Base-by-base conservation (phyloP, 64 coral and sea anemone genomes). In the Actinia tenebrosa region DNA sequence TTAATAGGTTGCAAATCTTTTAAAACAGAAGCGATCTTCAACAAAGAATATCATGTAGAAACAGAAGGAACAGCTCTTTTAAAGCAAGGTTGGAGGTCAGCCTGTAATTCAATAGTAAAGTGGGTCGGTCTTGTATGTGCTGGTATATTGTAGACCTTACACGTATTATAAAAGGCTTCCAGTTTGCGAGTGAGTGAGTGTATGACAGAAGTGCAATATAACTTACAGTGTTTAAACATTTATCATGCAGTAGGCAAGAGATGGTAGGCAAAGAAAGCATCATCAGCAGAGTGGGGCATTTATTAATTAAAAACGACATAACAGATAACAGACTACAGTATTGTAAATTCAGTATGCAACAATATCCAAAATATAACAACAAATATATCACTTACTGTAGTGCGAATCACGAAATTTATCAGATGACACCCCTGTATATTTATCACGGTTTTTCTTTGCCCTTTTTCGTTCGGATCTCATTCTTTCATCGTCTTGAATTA, bases 401-500 rank as follows among this genome's bases (percentile, higher is more conserved):
- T 91, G 86, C 46, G 84, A 64, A 27, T 84, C 79, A 59, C 79
- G 87, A 53, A 88, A 80, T 68, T 95, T 92, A 7, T 99, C 97
- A 44, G 84, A 88, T 16, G 97, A 99, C 68, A 99, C 88, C 19
- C 97, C 97, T 16, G 91, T 90, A 81, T 95, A 99, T 75, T 99
- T 99, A 64, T 99, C 97, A 20, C 97, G 46, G 69, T 89, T 95
- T 86, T 99, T 99, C 93, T 99, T 99, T 0, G 97, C 90, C 80
- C 88, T 92, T 63, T 99, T 99, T 18, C 97, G 56, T 37, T 99
- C 97, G 43, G 89, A 64, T 56, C 94, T 84, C 83, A 99, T 85
- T 72, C 97, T 90, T 62, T 99, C 93, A 46, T 99, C 97, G 79
- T 99, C 97, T 90, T 99, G 97, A 54, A 99, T 88, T 8, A 99